Percentiles rank a stretch among this genome's conserved stretches.
phyloP scores from a whole-genome alignment of 2,888 invertebrate genomes.

The Heliconius ethilla region DNA sequence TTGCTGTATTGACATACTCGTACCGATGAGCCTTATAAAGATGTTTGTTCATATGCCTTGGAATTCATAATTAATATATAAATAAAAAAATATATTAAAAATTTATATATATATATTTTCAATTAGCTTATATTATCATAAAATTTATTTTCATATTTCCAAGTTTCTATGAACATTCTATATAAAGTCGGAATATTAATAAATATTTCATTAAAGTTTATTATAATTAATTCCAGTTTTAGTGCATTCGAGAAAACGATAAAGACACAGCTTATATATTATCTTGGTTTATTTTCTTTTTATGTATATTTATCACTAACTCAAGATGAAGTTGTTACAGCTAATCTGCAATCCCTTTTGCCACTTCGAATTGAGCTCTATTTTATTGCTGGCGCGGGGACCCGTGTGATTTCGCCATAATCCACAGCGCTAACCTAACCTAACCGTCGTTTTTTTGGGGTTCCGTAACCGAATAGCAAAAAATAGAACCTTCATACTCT shows the following conservation, averaged over 20 bases:
- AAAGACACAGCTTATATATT: not conserved
- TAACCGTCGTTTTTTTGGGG: not conserved
- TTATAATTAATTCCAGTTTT: not conserved
- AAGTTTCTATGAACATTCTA: not conserved
- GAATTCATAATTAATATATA: not conserved
- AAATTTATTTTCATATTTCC: not conserved
- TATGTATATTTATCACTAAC: conserved; percentile 23
- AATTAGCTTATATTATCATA: not conserved
- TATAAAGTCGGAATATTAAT: not conserved
- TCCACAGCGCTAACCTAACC: not conserved
- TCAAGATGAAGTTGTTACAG: conserved; percentile 4
- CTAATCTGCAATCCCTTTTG: conserved; percentile 49
- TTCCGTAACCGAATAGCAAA: too few species aligned
- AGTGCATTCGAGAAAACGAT: not conserved
- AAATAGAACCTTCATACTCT: too few species aligned
- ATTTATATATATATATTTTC: too few species aligned
- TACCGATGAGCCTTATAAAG: conserved; percentile 9
- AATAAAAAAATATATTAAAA: not conserved
- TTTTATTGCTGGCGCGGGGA: conserved; percentile 47
- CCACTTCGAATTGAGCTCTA: conserved; percentile 57
- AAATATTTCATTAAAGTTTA: not conserved
- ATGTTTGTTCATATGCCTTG: not conserved
- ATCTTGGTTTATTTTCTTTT: conserved; percentile 17
- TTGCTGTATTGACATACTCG: not conserved
- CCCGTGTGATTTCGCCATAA: not conserved